Base-by-base conservation (phyloP, 2,113 vertebrate genomes). In the Coregonus clupeaformis region DNA sequence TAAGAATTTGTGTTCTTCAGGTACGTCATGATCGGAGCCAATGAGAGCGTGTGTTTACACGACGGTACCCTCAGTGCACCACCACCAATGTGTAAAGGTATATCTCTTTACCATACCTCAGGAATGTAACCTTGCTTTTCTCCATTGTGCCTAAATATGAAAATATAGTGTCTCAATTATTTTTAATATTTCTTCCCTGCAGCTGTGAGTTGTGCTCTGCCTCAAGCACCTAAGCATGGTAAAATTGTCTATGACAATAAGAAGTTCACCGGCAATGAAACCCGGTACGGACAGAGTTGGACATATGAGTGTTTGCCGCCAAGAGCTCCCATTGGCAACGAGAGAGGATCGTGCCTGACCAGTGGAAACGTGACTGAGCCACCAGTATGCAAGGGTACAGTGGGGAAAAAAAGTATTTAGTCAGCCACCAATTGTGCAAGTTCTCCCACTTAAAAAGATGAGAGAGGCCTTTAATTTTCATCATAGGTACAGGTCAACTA, bases 341-440 rank as follows among this genome's bases (percentile, higher is more conserved):
- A 94, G 73, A 95, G 91, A 9, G 83, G 94, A 18, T 92, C 79
- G 45, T 98, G 96, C 85, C 89, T 0, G 59, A 87, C 85, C 30
- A 81, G 94, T 0, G 94, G 96, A 27, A 94, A 11, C 6, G 91
- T 92, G 88, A 93, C 93, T 5, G 78, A 78, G 63, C 75, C 93
- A 24, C 96, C 96, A 0, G 89, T 91, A 80, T 98, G 96, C 84
- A 91, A 32, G 74, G 89, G 96, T n/a, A n/a, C n/a, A n/a, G n/a
- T n/a, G n/a, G n/a, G n/a, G n/a, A n/a, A n/a, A n/a, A n/a, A n/a
- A n/a, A n/a, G n/a, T n/a, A n/a, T n/a, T n/a, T n/a, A n/a, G n/a
- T n/a, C n/a, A n/a, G n/a, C n/a, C n/a, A n/a, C n/a, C n/a, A n/a
- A n/a, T n/a, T n/a, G n/a, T n/a, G n/a, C n/a, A n/a, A n/a, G n/a